Evolutionary conservation across 2,888 invertebrate species (phyloP).

Genomic region (Drosophila seclusa): DNA sequence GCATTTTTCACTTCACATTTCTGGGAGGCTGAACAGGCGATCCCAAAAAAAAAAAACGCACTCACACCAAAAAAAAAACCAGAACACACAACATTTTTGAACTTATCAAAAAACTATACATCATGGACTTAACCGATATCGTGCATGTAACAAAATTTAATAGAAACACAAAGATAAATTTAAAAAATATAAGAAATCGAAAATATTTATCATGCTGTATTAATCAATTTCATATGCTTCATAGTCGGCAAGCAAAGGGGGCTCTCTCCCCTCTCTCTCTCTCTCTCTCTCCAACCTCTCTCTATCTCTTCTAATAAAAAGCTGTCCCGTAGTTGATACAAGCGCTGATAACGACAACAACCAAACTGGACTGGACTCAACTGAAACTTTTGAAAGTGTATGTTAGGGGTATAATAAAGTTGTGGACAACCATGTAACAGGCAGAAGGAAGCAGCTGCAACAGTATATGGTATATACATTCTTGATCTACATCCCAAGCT

Average conservation of each 20-base stretch:
- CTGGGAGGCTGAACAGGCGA: slow-evolving; percentile 21
- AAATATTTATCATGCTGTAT: slow-evolving; percentile 76
- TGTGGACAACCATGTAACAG: neutral
- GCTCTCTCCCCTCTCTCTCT: neutral
- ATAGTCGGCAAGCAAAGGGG: slow-evolving; percentile 23
- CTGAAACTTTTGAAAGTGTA: neutral
- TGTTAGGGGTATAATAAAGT: neutral
- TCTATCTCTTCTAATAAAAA: slow-evolving; percentile 46
- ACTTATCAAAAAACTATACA: slow-evolving; percentile 67
- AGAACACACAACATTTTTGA: slow-evolving; percentile 5
- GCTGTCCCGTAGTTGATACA: slow-evolving; percentile 70
- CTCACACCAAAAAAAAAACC: neutral
- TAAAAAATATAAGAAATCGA: slow-evolving; percentile 42
- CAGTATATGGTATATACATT: neutral
- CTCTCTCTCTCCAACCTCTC: neutral
- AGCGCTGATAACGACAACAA: slow-evolving; percentile 58
- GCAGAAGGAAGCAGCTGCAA: neutral
- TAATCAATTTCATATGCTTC: slow-evolving; percentile 75
- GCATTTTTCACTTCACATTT: slow-evolving; percentile 27
- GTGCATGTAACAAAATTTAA: slow-evolving; percentile 41
- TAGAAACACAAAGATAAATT: slow-evolving; percentile 35
- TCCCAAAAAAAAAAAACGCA: slow-evolving; percentile 4
- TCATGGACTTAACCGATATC: slow-evolving; percentile 68
- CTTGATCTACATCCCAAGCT: neutral
- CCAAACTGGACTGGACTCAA: slow-evolving; percentile 1